Evolutionary conservation across 2,113 vertebrate genomes (phyloP).

Genomic region (Andinoacara biseriatus): DNA sequence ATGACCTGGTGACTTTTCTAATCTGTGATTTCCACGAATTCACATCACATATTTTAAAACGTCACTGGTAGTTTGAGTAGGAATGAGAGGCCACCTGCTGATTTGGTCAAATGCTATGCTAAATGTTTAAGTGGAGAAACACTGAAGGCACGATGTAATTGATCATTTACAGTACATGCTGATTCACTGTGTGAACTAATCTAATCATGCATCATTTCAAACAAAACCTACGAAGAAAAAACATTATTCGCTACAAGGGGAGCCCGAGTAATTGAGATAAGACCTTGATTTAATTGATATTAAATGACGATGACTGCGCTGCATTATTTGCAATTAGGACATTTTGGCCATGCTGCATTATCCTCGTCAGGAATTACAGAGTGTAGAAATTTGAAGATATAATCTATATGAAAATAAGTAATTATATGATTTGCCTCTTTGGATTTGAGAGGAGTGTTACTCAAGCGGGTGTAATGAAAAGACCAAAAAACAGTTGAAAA

Average conservation of each 20-base stretch:
- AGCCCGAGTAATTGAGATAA: slow-evolving; percentile 48
- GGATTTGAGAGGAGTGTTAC: slow-evolving; percentile 35
- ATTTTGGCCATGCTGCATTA: slow-evolving; percentile 44
- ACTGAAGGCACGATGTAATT: slow-evolving; percentile 47
- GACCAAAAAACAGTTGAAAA: slow-evolving; percentile 53
- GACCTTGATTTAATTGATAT: slow-evolving; percentile 55
- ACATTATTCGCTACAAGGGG: slow-evolving; percentile 40
- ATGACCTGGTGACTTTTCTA: slow-evolving; percentile 11
- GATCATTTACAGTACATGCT: slow-evolving; percentile 37
- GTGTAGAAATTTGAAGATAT: slow-evolving; percentile 41
- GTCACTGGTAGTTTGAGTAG: not conserved
- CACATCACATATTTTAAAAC: not conserved
- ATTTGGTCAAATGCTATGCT: not conserved
- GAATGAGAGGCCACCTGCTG: slow-evolving; percentile 15
- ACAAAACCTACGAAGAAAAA: slow-evolving; percentile 45
- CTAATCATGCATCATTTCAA: slow-evolving; percentile 52
- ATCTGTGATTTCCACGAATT: not conserved
- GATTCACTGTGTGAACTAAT: slow-evolving; percentile 35
- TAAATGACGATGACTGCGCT: slow-evolving; percentile 51
- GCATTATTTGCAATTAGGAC: slow-evolving; percentile 58
- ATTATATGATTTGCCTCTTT: slow-evolving; percentile 37
- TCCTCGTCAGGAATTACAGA: slow-evolving; percentile 50
- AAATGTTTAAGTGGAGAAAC: slow-evolving; percentile 29
- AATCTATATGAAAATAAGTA: slow-evolving; percentile 53
- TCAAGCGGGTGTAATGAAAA: slow-evolving; percentile 37